These are phyloP conservation scores for Belgica antarctica DNA, from an alignment of 2,888 invertebrate species.

Conservation along the genomic window DNA sequence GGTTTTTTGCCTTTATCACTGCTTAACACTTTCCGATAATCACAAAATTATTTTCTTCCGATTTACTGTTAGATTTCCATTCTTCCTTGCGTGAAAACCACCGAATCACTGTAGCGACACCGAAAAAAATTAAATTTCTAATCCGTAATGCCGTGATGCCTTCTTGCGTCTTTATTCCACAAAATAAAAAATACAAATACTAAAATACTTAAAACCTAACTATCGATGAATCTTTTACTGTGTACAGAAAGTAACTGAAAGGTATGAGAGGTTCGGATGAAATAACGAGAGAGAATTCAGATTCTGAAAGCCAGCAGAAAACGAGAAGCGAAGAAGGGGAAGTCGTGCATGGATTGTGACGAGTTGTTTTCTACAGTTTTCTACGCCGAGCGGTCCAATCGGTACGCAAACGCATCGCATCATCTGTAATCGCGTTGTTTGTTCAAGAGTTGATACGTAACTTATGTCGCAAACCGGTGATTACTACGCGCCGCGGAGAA, in stretches of 20 bases:
- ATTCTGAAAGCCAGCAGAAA: neutral
- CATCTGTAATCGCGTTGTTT: no score
- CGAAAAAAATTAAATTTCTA: constrained; percentile 33
- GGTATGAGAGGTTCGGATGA: constrained; percentile 41
- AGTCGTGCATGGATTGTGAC: no score
- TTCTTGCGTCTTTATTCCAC: constrained; percentile 41
- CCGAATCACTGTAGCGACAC: neutral
- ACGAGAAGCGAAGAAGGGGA: constrained; percentile 10
- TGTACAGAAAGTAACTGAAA: constrained; percentile 44
- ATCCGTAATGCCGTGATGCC: constrained; percentile 36
- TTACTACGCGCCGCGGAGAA: no score
- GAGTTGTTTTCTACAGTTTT: neutral
- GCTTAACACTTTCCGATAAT: neutral
- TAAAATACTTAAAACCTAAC: constrained; percentile 44
- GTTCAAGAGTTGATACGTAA: no score
- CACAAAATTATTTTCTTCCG: neutral
- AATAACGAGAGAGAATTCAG: constrained; percentile 35
- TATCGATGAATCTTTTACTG: constrained; percentile 42
- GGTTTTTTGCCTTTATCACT: neutral
- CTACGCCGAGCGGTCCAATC: neutral
- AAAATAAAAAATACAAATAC: constrained; percentile 44
- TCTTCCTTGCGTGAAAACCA: constrained; percentile 6
- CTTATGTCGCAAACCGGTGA: neutral
- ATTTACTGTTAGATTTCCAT: neutral
- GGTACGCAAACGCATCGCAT: no score